phyloP scores from a whole-genome alignment of 2,888 invertebrate genomes.

The Drosophila fulvimacula region DNA sequence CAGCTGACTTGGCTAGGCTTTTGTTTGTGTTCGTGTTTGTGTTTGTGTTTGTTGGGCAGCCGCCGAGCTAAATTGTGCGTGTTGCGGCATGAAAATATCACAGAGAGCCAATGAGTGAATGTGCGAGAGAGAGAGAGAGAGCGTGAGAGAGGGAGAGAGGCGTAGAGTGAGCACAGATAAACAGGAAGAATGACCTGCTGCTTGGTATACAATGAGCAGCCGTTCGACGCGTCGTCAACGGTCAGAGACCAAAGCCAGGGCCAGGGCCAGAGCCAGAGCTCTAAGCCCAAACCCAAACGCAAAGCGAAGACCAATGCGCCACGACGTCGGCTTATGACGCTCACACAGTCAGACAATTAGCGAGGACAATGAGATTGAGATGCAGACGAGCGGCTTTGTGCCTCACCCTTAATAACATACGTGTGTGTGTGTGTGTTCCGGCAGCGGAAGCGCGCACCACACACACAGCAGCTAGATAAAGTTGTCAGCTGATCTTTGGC shows the following conservation, averaged over 20 bases:
- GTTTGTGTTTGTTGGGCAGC: constrained; percentile 29
- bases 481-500: constrained; percentile 78
- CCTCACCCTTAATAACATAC: constrained; percentile 49
- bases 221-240: constrained; percentile 27
- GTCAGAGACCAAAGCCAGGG: constrained; percentile 37
- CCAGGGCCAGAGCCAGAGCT: constrained; percentile 8
- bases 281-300: constrained; percentile 36
- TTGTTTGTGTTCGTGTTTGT: constrained; percentile 40
- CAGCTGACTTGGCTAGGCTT: constrained; percentile 74
- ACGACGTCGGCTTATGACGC: constrained; percentile 75
- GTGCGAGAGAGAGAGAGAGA: constrained; percentile 7
- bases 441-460: constrained; percentile 72
- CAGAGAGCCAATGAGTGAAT: constrained; percentile 27
- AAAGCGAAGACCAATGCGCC: constrained; percentile 59
- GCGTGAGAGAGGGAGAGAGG: constrained; percentile 9
- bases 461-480: constrained; percentile 72
- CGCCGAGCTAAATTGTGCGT: constrained; percentile 78
- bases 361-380: constrained; percentile 81
- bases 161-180: constrained; percentile 49
- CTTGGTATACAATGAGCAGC: constrained; percentile 60
- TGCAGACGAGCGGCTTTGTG: constrained; percentile 69
- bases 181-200: constrained; percentile 82
- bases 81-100: constrained; percentile 75
- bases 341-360: constrained; percentile 74
- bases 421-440: constrained; percentile 63